Evolutionary conservation across 2,113 vertebrate species (phyloP), one percentile per base, ranked within the genome.

Genomic region (Pseudopipra pipra): DNA sequence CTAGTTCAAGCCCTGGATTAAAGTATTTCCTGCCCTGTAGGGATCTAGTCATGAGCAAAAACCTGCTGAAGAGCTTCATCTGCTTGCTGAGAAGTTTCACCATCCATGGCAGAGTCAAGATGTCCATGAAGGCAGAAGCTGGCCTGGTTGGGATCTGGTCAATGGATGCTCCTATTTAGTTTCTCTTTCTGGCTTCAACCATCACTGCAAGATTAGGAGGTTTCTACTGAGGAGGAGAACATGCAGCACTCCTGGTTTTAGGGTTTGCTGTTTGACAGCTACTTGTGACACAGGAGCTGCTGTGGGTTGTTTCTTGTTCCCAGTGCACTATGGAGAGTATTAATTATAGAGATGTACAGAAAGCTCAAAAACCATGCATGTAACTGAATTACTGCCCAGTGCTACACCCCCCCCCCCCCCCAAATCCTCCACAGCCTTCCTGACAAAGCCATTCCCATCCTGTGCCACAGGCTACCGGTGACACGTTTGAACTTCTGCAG

Each of bases 401-500:
- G 19, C n/a, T 44, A 2, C 28, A 59, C 20, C 2, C 30, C 27
- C 21, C 8, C 12, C n/a, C 12, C 30, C 47, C 46, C 39, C 39
- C 39, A 39, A 39, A 39, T 39, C 10, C 41, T 62, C 59, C 6
- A 2, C 58, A 72, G 55, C 54, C 63, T n/a, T 90, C 74, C 87
- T 74, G 73, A 90, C 76, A 87, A 91, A 92, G 85, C 44, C 58
- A 14, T 7, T 91, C 68, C 77, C 67, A 25, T 33, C 83, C 91
- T 16, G 39, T 83, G 74, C 70, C 91, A 90, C 80, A 37, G 85
- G 86, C 90, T 41, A 74, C 91, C 3, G 11, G 95, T 51, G 91
- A 96, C 94, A 89, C 0, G 86, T 87, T 90, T 95, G 89, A 97
- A 95, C 87, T 93, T 28, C 83, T 58, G 94, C 90, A 72, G 68